Conservation (phyloP, 2,113 vertebrate genomes). For the Hemiscyllium ocellatum region DNA sequence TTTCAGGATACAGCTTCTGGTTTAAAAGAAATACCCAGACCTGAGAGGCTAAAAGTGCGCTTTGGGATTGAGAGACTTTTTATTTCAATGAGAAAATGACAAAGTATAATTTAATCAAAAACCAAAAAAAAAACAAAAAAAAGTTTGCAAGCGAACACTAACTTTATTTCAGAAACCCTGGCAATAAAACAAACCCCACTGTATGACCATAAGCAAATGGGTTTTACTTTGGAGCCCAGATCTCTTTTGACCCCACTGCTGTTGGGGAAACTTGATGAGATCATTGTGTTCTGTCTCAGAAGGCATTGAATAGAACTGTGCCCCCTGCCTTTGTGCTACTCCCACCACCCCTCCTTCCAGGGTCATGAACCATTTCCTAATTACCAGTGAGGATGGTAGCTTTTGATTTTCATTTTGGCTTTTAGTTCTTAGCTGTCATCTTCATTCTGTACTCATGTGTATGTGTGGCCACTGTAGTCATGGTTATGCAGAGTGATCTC, state of each 20-base stretch:
- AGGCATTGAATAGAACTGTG: not conserved
- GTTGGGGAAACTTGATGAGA: not conserved
- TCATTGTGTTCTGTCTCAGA: not conserved
- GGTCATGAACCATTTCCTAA: not conserved
- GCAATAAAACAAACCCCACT: not conserved
- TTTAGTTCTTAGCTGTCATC: not conserved
- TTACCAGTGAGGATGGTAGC: not conserved
- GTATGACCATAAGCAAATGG: not conserved
- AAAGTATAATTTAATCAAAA: constrained; percentile 28
- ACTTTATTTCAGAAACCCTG: not conserved
- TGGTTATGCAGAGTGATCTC: not conserved
- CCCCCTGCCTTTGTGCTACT: not conserved
- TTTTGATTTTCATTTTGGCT: not conserved
- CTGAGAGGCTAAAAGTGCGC: not conserved
- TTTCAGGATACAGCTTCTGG: not conserved
- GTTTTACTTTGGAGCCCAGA: not conserved
- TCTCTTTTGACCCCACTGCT: not conserved
- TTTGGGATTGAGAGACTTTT: not conserved
- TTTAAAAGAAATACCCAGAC: not conserved
- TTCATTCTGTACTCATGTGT: not conserved
- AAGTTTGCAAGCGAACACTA: constrained; percentile 26
- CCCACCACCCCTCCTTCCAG: not conserved
- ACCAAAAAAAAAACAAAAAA: not conserved
- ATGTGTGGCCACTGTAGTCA: not conserved
- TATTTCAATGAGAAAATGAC: not conserved